Percentiles rank a stretch among this genome's conserved stretches.
phyloP scores from a whole-genome alignment of 2,113 vertebrate genomes.

The Baryphthengus martii region DNA sequence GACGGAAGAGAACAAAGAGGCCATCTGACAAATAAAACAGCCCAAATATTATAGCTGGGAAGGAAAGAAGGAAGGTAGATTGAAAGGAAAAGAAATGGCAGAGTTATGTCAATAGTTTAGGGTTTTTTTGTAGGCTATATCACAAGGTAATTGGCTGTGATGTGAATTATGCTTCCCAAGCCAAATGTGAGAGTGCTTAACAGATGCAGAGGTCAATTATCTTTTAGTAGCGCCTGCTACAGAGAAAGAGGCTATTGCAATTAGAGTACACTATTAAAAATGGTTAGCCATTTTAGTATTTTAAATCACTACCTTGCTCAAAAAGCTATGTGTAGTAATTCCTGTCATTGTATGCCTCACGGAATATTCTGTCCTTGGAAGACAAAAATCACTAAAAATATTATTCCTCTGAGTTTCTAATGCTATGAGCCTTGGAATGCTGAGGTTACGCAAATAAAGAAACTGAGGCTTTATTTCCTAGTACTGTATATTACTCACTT shows the following conservation, averaged over 20 bases:
- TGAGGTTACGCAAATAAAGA: neutral
- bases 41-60: slow-evolving; percentile 14
- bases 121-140: neutral
- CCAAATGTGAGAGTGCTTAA: slow-evolving; percentile 58
- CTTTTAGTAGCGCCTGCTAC: slow-evolving; percentile 43
- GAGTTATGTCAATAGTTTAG: neutral
- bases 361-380: neutral
- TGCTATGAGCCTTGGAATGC: neutral
- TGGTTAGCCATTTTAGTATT: slow-evolving; percentile 38
- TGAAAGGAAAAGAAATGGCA: neutral
- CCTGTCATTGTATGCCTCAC: neutral
- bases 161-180: slow-evolving; percentile 60
- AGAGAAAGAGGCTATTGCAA: slow-evolving; percentile 51
- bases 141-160: slow-evolving; percentile 50
- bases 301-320: slow-evolving; percentile 31
- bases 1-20: slow-evolving; percentile 30
- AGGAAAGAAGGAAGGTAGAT: neutral
- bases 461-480: neutral
- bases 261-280: slow-evolving; percentile 54
- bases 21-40: slow-evolving; percentile 45
- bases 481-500: neutral
- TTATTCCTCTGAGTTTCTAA: slow-evolving; percentile 17
- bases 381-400: neutral
- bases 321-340: slow-evolving; percentile 10
- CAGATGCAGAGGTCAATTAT: slow-evolving; percentile 64